These are phyloP conservation scores for Spinibarbus caldwelli DNA, from an alignment of 2,797 vertebrate genomes.

Conservation along the genomic window DNA sequence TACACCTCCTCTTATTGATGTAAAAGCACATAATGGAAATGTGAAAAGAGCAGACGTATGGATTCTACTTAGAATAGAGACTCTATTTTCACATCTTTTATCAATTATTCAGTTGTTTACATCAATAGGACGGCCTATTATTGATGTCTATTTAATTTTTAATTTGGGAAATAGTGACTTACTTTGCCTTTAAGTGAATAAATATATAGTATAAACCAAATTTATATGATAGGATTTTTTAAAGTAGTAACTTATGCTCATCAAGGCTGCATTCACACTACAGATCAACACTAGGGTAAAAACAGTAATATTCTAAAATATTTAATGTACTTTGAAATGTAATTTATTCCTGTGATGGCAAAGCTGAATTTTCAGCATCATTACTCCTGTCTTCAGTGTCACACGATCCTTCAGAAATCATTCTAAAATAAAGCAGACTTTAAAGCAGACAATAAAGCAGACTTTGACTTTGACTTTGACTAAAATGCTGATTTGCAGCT, in stretches of 20 bases:
- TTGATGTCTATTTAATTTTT: background rate
- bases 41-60: background rate
- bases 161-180: background rate
- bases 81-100: too few relatives aligned
- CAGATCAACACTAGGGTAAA: background rate
- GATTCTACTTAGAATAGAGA: constrained; percentile 5
- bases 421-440: too few relatives aligned
- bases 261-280: background rate
- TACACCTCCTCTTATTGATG: too few relatives aligned
- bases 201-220: background rate
- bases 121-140: background rate
- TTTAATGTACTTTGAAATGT: too few relatives aligned
- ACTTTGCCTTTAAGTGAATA: background rate
- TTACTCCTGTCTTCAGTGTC: too few relatives aligned
- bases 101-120: constrained; percentile 11
- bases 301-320: background rate
- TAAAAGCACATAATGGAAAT: too few relatives aligned
- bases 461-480: too few relatives aligned
- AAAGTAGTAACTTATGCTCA: background rate
- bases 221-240: background rate
- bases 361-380: too few relatives aligned
- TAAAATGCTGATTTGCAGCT: too few relatives aligned
- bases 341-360: too few relatives aligned
- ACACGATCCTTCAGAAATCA: too few relatives aligned
- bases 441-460: too few relatives aligned